A percentile compares a stretch with the other conserved stretches of the same genome.
Conservation (phyloP, 2,797 vertebrate species). For the Rachycentron canadum region DNA sequence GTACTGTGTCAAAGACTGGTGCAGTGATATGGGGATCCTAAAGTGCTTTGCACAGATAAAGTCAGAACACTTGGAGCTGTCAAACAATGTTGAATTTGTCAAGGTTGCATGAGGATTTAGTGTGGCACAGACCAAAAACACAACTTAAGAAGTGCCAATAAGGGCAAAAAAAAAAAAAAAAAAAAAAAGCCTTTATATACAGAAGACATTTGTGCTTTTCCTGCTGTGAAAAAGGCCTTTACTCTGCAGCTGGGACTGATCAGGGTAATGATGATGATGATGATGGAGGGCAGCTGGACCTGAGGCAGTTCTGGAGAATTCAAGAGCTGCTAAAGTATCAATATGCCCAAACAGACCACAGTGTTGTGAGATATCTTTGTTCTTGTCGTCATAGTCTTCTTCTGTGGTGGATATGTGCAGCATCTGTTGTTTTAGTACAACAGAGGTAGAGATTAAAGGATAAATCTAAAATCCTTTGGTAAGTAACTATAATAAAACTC, state of each 20-base stretch:
- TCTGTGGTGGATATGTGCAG: background rate
- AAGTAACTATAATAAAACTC: background rate
- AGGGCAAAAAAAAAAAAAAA: too few relatives aligned
- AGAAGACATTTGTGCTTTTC: too few relatives aligned
- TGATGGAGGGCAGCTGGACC: constrained; percentile 14
- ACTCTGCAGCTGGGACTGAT: constrained; percentile 10
- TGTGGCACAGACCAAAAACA: background rate
- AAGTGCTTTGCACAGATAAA: background rate
- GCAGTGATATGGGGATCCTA: background rate
- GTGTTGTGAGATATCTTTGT: background rate
- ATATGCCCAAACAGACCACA: background rate
- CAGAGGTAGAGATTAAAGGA: background rate
- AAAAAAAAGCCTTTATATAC: background rate
- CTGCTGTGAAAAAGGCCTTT: constrained; percentile 11
- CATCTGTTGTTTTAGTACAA: background rate
- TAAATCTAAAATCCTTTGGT: background rate
- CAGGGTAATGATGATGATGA: constrained; percentile 20
- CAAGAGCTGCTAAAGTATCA: constrained; percentile 7
- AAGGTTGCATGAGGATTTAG: background rate
- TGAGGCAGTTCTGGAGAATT: background rate
- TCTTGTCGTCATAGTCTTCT: background rate
- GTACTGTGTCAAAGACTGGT: background rate
- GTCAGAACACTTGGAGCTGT: background rate
- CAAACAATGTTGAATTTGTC: background rate
- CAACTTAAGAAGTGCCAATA: background rate